A percentile compares a stretch with the other conserved stretches of the same genome.
phyloP scores from a whole-genome alignment of 2,797 vertebrate genomes.

The Gallinago solitaria region DNA sequence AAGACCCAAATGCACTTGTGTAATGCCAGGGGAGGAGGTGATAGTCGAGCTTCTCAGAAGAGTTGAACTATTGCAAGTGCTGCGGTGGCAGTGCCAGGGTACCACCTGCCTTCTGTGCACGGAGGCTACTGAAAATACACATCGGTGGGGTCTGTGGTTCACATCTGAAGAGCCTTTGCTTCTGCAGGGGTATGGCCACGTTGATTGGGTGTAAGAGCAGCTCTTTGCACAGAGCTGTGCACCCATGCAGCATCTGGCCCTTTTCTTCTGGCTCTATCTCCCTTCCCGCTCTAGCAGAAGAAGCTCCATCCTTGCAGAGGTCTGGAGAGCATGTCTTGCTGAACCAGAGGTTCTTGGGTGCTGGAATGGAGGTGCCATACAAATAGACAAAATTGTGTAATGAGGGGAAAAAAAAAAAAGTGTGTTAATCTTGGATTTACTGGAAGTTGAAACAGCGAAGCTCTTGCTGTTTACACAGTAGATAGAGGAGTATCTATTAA shows the following conservation, averaged over 20 bases:
- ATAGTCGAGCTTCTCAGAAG: neutral
- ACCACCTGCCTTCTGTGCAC: rapidly evolving
- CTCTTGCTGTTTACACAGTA: neutral
- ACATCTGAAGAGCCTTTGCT: neutral
- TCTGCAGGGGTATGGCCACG: rapidly evolving
- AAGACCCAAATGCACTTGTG: rapidly evolving
- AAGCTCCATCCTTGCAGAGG: neutral
- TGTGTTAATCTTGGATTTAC: neutral
- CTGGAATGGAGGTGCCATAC: neutral
- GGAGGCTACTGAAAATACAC: neutral
- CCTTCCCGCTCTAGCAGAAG: neutral
- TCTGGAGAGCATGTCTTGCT: neutral
- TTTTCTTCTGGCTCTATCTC: neutral
- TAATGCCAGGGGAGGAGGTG: neutral
- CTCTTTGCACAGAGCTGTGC: neutral
- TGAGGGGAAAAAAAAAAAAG: neutral
- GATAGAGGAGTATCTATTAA: neutral
- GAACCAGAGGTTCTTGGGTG: neutral
- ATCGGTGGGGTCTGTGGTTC: neutral
- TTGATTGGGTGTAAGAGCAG: neutral
- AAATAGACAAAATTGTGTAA: neutral
- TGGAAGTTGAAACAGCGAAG: neutral
- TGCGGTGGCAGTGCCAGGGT: neutral
- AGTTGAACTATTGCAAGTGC: neutral
- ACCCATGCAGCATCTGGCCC: rapidly evolving